These are phyloP conservation scores for Hystrix cristata DNA, from an alignment of 2,113 vertebrate genomes.

Conservation along the genomic window DNA sequence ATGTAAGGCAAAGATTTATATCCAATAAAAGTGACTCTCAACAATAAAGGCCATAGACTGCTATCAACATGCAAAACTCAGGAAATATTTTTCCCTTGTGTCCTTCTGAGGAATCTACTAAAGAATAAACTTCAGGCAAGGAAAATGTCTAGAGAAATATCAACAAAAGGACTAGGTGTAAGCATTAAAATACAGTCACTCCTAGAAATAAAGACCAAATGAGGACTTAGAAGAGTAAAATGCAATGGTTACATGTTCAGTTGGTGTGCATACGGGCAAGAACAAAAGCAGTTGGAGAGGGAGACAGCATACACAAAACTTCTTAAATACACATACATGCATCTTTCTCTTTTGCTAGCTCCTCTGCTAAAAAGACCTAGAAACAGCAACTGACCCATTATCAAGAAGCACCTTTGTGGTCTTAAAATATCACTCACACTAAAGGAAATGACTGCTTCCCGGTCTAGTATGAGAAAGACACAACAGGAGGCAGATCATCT, in stretches of 20 bases:
- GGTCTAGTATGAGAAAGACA: neutral
- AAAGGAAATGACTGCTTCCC: neutral
- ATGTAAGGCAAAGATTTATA: neutral
- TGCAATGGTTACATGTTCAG: neutral
- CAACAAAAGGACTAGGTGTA: neutral
- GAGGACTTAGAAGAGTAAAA: neutral
- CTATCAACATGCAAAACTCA: slow-evolving; percentile 14
- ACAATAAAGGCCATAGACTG: neutral
- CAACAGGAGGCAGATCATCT: neutral
- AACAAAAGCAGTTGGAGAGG: neutral
- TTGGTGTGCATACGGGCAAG: neutral
- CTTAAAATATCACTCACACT: neutral
- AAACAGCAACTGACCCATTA: neutral
- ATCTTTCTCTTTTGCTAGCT: neutral
- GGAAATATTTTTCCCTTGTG: neutral
- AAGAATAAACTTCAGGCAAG: slow-evolving; percentile 39
- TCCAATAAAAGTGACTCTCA: slow-evolving; percentile 37
- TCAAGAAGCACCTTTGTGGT: neutral
- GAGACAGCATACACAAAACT: neutral
- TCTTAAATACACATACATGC: neutral
- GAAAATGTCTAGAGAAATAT: neutral
- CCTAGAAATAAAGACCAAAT: neutral
- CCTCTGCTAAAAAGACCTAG: neutral
- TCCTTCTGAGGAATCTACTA: neutral
- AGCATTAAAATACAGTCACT: slow-evolving; percentile 7